Percentiles rank a stretch among this genome's conserved stretches.
These are phyloP conservation scores for Synanthedon formicaeformis DNA, from an alignment of 2,888 invertebrate genomes.

Conservation along the genomic window DNA sequence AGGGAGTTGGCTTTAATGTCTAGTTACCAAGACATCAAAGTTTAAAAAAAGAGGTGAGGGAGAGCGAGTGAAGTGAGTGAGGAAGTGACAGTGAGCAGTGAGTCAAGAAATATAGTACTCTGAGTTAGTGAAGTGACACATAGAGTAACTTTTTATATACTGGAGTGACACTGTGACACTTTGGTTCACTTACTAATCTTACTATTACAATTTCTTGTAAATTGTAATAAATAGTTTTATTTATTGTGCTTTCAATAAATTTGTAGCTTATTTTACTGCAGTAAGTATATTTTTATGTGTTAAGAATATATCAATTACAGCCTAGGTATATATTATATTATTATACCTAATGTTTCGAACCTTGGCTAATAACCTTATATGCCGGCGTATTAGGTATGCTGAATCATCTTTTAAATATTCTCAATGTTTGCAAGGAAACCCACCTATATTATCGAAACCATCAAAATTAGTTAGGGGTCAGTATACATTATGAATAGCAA, in stretches of 20 bases:
- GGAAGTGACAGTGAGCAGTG: too few relatives aligned
- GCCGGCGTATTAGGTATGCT: conserved; percentile 52
- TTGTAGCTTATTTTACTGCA: not conserved
- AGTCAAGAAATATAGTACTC: too few relatives aligned
- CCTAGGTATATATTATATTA: not conserved
- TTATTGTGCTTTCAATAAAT: not conserved
- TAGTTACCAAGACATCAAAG: too few relatives aligned
- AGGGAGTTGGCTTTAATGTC: too few relatives aligned
- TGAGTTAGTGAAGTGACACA: too few relatives aligned
- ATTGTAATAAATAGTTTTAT: too few relatives aligned
- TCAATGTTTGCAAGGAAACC: conserved; percentile 17
- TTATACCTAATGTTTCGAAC: conserved; percentile 45
- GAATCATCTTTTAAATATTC: conserved; percentile 54
- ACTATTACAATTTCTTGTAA: too few relatives aligned
- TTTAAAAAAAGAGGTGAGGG: too few relatives aligned
- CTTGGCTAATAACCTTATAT: conserved; percentile 51
- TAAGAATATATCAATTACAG: not conserved
- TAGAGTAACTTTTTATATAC: too few relatives aligned
- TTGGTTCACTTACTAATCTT: too few relatives aligned
- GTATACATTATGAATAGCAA: conserved; percentile 18
- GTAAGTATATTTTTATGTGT: not conserved
- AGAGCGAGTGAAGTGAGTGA: too few relatives aligned
- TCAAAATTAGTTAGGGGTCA: conserved; percentile 49
- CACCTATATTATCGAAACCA: conserved; percentile 22
- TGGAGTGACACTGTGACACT: too few relatives aligned